Percentiles rank a stretch among this genome's conserved stretches.
These are phyloP conservation scores for Tachyglossus aculeatus DNA, from an alignment of 2,797 vertebrate genomes.

Conservation along the genomic window DNA sequence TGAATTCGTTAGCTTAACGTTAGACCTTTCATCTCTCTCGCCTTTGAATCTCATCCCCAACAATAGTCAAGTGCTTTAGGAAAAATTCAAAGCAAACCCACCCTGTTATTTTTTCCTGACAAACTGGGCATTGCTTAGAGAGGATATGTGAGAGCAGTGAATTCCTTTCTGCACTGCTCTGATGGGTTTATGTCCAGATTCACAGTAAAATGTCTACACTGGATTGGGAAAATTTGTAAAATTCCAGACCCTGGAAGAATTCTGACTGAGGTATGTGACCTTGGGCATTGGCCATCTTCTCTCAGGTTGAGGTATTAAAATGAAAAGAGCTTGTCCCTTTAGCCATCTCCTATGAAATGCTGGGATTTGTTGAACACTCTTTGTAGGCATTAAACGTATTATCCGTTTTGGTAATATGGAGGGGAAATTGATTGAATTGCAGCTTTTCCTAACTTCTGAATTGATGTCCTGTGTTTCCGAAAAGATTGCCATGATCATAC, in stretches of 20 bases:
- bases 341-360: constrained; percentile 72
- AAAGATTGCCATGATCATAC: constrained; percentile 32
- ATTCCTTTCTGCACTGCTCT: not conserved
- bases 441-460: constrained; percentile 19
- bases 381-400: constrained; percentile 40
- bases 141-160: not conserved
- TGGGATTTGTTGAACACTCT: constrained; percentile 55
- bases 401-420: constrained; percentile 47
- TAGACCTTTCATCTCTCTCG: not conserved
- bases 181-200: not conserved
- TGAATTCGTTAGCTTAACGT: not conserved
- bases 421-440: constrained; percentile 14
- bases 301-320: constrained; percentile 26
- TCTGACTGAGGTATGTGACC: constrained; percentile 13
- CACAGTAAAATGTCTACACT: no score
- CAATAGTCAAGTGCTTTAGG: not conserved
- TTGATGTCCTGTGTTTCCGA: constrained; percentile 41
- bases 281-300: constrained; percentile 42
- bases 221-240: no score
- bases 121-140: no score
- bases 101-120: not conserved
- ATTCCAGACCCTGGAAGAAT: constrained; percentile 12
- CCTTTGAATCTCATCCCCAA: not conserved
- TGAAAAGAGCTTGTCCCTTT: constrained; percentile 80
- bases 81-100: not conserved